These are phyloP conservation scores for Lamellibrachia columna DNA, from an alignment of 2,888 invertebrate genomes.

Conservation along the genomic window DNA sequence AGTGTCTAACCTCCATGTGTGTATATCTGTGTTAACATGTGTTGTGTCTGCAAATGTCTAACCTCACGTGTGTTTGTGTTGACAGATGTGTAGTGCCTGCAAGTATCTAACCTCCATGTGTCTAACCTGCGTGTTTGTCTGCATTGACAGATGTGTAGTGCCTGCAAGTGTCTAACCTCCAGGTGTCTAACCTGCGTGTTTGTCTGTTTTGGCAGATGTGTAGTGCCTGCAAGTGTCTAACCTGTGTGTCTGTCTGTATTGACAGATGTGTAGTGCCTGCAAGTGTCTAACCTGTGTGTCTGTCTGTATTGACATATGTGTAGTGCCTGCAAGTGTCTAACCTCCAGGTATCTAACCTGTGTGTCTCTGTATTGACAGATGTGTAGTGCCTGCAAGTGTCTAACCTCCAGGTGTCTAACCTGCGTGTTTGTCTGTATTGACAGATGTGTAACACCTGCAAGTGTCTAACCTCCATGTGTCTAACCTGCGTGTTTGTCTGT, in stretches of 20 bases:
- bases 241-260: neutral
- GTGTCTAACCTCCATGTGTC: neutral
- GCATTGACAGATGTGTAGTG: too few species aligned
- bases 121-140: too few species aligned
- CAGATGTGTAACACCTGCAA: neutral
- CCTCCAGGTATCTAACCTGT: neutral
- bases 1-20: neutral
- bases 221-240: too few species aligned
- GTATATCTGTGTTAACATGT: conserved; percentile 43
- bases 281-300: too few species aligned
- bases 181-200: too few species aligned
- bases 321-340: neutral
- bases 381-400: too few species aligned
- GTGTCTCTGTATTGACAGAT: too few species aligned
- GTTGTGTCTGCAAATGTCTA: conserved; percentile 31
- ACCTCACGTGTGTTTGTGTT: neutral
- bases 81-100: conserved; percentile 51
- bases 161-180: too few species aligned
- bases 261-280: too few species aligned
- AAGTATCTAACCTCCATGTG: too few species aligned
- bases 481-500: neutral
- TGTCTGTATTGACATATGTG: neutral
- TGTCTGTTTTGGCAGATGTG: too few species aligned
- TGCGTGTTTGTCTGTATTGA: neutral
- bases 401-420: too few species aligned